Evolutionary conservation across 2,888 invertebrate genomes (phyloP), one percentile per base, ranked within the genome.

Genomic region (Hydrotaea cyrtoneurina): DNA sequence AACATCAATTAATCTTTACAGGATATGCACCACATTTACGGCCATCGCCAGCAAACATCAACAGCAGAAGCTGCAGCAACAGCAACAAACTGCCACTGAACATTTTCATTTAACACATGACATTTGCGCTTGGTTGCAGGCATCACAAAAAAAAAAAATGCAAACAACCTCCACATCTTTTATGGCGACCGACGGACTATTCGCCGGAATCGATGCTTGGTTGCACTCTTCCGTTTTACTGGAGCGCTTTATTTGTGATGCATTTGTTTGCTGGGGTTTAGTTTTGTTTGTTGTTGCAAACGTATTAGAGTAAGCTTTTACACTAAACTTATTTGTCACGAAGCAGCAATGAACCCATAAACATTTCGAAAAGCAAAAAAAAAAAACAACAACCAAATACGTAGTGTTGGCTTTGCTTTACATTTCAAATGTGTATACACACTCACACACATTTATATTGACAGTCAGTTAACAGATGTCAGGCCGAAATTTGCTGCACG

Each of bases 1-100:
- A 78, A 59, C 85, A 85, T 82, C 77, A 85, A 82, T 85, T 85
- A 85, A 85, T 85, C 82, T 85, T 74, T 77, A 74, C 85, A 85
- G 85, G 85, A 85, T 85, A 79, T 85, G 82, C 79, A 80, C 64
- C 80, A 79, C 79, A 84, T 84, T 84, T 77, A 83, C 50, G 2
- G 31, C 31, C 31, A 31, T 31, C 31, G 31, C 7, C 66, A 80
- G 59, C 76, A 77, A 7, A 31, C 31, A n/a, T 11, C 39, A 39
- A 13, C 39, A 39, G 39, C 39, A 36, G 3, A 3, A 36, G 36
- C 36, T 8, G 39, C 39, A 8, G 7, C 39, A 8, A 3, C 39
- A 39, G 13, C 39, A 39, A 1, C 11, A 36, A 74, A 69, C 73
- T 72, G 36, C 78, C 64, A 53, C 78, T 23, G 69, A 71, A 59